Percentiles rank a stretch among this genome's conserved stretches.
These are phyloP conservation scores for Rotaria sp. DNA, from an alignment of 2,888 invertebrate species.

Conservation along the genomic window DNA sequence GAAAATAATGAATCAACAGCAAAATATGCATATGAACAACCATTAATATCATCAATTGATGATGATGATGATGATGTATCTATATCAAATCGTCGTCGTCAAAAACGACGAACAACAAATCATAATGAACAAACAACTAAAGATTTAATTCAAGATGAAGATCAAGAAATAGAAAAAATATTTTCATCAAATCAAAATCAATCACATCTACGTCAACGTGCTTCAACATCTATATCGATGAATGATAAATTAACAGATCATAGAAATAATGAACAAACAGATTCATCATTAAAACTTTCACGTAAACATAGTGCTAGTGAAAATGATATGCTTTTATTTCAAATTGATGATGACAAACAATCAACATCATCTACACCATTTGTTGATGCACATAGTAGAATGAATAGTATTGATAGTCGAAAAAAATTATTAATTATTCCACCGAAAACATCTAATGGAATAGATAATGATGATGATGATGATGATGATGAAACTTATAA, in stretches of 20 bases:
- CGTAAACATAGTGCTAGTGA: neutral
- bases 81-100: neutral
- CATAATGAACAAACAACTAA: no score
- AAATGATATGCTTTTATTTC: neutral
- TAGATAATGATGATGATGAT: neutral
- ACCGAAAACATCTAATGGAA: neutral
- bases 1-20: neutral
- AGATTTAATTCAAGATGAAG: no score
- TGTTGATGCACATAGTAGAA: neutral
- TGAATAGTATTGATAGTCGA: neutral
- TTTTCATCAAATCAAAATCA: no score
- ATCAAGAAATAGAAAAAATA: no score
- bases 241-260: no score
- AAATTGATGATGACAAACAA: neutral
- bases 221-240: no score
- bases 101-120: neutral
- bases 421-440: neutral
- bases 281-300: no score
- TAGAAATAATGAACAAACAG: no score
- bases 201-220: no score
- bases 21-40: neutral
- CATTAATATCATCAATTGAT: neutral
- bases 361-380: neutral
- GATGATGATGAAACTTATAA: neutral
- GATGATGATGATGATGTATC: neutral